These are phyloP conservation scores for Drosophila mettleri DNA, from an alignment of 2,888 invertebrate genomes.

Conservation along the genomic window DNA sequence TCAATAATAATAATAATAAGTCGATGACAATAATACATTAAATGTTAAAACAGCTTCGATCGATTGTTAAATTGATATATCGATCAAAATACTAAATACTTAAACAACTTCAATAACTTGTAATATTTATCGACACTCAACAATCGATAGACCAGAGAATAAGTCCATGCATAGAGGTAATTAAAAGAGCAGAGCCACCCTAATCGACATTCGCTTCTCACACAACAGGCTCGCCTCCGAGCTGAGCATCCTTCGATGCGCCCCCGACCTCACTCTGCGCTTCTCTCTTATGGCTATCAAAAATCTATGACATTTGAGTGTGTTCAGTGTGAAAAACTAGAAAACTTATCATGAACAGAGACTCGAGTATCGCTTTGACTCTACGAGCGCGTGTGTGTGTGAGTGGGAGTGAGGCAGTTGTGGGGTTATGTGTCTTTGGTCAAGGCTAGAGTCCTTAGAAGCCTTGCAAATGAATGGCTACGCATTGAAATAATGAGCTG, in stretches of 20 bases:
- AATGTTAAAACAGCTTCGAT: background rate
- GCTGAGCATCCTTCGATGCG: background rate
- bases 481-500: slow-evolving; percentile 75
- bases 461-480: slow-evolving; percentile 68
- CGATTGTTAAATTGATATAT: no score
- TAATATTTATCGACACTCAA: background rate
- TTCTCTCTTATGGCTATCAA: background rate
- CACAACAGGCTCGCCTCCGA: background rate
- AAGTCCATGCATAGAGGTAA: background rate
- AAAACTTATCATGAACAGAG: slow-evolving; percentile 18
- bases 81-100: background rate
- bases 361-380: slow-evolving; percentile 6
- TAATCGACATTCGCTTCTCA: background rate
- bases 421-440: slow-evolving; percentile 1
- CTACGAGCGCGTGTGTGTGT: slow-evolving; percentile 3
- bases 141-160: background rate
- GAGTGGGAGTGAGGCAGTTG: background rate
- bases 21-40: background rate
- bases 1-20: no score
- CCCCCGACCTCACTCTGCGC: background rate
- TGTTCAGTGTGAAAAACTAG: slow-evolving; percentile 9
- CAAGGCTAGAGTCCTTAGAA: slow-evolving; percentile 35
- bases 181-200: background rate
- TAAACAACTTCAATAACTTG: no score
- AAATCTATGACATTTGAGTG: slow-evolving; percentile 19